These are phyloP conservation scores for Lapara coniferarum DNA, from an alignment of 2,888 invertebrate species.

Conservation along the genomic window DNA sequence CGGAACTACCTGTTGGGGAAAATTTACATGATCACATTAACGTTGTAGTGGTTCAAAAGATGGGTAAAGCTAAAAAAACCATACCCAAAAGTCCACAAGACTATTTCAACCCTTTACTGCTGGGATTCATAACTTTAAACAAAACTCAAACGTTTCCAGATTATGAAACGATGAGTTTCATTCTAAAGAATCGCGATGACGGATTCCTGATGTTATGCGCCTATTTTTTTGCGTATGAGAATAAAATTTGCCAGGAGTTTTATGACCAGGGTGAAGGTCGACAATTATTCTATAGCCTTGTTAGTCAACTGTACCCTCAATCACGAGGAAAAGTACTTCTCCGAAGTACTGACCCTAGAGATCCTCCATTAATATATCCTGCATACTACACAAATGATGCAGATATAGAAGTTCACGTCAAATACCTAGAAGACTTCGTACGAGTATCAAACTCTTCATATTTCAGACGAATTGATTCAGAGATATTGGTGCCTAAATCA, in stretches of 20 bases:
- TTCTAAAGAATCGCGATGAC: slow-evolving; percentile 25
- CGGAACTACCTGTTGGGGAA: slow-evolving; percentile 69
- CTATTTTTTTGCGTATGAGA: slow-evolving; percentile 33
- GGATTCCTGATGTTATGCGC: slow-evolving; percentile 31
- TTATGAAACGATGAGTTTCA: slow-evolving; percentile 45
- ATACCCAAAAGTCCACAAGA: slow-evolving; percentile 45
- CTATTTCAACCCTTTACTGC: slow-evolving; percentile 37
- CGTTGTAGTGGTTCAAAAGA: slow-evolving; percentile 45
- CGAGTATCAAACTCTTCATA: slow-evolving; percentile 29
- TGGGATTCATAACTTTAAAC: slow-evolving; percentile 81
- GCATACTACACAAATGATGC: slow-evolving; percentile 30
- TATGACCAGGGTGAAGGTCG: slow-evolving; percentile 34
- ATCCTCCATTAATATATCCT: slow-evolving; percentile 33
- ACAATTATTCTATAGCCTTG: slow-evolving; percentile 35
- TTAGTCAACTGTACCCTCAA: slow-evolving; percentile 60
- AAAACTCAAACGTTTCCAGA: slow-evolving; percentile 71
- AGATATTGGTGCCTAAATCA: slow-evolving; percentile 31
- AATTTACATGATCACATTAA: slow-evolving; percentile 74
- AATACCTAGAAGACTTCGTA: slow-evolving; percentile 34
- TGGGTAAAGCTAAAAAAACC: slow-evolving; percentile 49
- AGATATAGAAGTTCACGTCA: slow-evolving; percentile 36
- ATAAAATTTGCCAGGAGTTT: slow-evolving; percentile 39
- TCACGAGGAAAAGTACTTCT: slow-evolving; percentile 78
- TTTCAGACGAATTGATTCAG: slow-evolving; percentile 32
- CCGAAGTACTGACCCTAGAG: slow-evolving; percentile 28